phyloP scores from a whole-genome alignment of 2,888 invertebrate genomes.

The Acleris laterana region DNA sequence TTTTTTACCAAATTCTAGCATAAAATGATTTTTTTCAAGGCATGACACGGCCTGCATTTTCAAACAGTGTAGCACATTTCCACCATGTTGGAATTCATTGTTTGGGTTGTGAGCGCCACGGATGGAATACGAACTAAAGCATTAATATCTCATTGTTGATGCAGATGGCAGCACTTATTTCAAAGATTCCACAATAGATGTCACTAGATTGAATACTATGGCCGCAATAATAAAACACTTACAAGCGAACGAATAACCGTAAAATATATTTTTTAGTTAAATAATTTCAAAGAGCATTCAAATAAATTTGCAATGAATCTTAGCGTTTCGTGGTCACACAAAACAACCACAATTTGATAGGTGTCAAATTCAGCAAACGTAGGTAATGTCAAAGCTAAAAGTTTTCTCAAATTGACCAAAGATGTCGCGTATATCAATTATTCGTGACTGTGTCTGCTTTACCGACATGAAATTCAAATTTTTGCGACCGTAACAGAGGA shows the following conservation, averaged over 20 bases:
- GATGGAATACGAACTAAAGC: constrained; percentile 58
- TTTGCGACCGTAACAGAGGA: background rate
- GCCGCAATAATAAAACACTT: too few relatives aligned
- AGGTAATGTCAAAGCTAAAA: background rate
- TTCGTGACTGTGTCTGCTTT: background rate
- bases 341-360: too few relatives aligned
- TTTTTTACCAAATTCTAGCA: constrained; percentile 85
- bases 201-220: background rate
- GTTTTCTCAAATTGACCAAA: background rate
- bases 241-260: too few relatives aligned
- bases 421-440: constrained; percentile 21
- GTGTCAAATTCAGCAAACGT: too few relatives aligned
- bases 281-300: too few relatives aligned
- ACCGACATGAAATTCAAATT: background rate
- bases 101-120: constrained; percentile 84
- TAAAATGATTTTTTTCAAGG: constrained; percentile 85
- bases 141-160: constrained; percentile 40
- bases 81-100: constrained; percentile 85
- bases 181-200: constrained; percentile 8
- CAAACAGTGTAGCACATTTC: constrained; percentile 85
- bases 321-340: too few relatives aligned
- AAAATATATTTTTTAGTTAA: background rate
- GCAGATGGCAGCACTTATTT: constrained; percentile 51
- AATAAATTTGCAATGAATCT: too few relatives aligned
- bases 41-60: constrained; percentile 85